Evolutionary conservation across 2,113 vertebrate species (phyloP), one percentile per base, ranked within the genome.

Genomic region (Hippocampus abdominalis): DNA sequence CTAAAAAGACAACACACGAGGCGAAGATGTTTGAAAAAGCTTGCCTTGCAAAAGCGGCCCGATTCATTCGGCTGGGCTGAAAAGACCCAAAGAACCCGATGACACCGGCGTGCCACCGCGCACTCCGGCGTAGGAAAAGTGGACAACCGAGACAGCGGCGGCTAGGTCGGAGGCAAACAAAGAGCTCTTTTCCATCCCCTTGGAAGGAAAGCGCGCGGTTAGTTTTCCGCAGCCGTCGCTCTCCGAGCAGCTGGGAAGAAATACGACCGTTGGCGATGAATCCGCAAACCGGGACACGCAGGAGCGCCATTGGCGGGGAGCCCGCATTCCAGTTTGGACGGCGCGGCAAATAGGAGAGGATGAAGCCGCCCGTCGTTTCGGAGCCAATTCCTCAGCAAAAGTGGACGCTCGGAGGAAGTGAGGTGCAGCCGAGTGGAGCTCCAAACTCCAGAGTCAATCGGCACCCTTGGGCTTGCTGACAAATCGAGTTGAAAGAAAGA

Each of bases 401-500:
- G n/a, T n/a, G n/a, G n/a, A n/a, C n/a, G n/a, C n/a, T n/a, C n/a
- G n/a, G n/a, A n/a, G n/a, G n/a, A n/a, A n/a, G n/a, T n/a, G n/a
- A n/a, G n/a, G n/a, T n/a, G n/a, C n/a, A n/a, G n/a, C 48, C 68
- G 53, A 70, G 67, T 69, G 76, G 69, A 70, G 67, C 40, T 76
- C 76, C 70, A 75, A 44, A 86, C 84, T 76, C 4, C 4, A 74
- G 71, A 78, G 86, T 79, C 78, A 85, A 79, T 70, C 71, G 44
- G 46, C 0, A 27, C 73, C 79, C 74, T 66, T 54, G 40, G 40
- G 79, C 79, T 74, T 71, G 53, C 32, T 68, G 78, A 81, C 44
- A 69, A 85, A 85, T 81, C 75, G 71, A 48, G 51, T 49, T 76
- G 76, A 86, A 87, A 88, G 84, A 87, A 75, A 53, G 70, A 66